Conservation (phyloP, 2,797 vertebrate genomes). For the Sebastes jordani region DNA sequence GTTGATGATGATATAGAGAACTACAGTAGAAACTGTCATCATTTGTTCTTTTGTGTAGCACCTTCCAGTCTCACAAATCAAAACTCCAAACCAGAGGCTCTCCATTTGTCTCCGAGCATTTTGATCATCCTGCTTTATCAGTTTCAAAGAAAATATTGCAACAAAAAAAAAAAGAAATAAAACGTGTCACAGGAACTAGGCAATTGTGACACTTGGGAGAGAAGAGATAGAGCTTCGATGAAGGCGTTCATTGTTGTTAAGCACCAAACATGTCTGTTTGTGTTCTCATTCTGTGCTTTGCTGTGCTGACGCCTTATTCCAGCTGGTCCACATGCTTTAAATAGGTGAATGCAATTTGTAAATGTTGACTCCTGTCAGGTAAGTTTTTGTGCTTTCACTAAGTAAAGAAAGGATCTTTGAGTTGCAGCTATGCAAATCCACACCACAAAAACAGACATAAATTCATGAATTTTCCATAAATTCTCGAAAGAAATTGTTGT, state of each 20-base stretch:
- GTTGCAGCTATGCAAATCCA: conserved; percentile 4
- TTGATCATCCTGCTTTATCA: conserved; percentile 75
- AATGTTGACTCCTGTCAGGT: conserved; percentile 67
- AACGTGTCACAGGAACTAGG: conserved; percentile 57
- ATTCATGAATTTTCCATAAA: neutral
- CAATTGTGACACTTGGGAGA: conserved; percentile 63
- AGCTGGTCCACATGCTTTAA: conserved; percentile 54
- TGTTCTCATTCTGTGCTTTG: conserved; percentile 53
- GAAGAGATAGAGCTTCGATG: conserved; percentile 41
- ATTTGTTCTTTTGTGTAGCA: conserved; percentile 65
- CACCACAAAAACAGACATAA: neutral
- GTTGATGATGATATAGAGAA: conserved; percentile 66
- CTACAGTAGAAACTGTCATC: conserved; percentile 62
- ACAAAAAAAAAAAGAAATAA: conserved; percentile 20
- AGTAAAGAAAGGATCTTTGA: conserved; percentile 23
- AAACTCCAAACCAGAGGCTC: conserved; percentile 74
- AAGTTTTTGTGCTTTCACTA: conserved; percentile 33
- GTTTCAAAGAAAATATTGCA: conserved; percentile 69
- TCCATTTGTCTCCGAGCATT: conserved; percentile 72
- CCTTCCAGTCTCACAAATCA: conserved; percentile 75
- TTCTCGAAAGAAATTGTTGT: neutral
- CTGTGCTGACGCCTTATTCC: conserved; percentile 41
- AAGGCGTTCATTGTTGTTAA: conserved; percentile 64
- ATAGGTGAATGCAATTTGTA: conserved; percentile 68
- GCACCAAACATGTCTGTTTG: conserved; percentile 58